Evolutionary conservation across 2,888 invertebrate species (phyloP).

Genomic region (Cynaeus angustus): DNA sequence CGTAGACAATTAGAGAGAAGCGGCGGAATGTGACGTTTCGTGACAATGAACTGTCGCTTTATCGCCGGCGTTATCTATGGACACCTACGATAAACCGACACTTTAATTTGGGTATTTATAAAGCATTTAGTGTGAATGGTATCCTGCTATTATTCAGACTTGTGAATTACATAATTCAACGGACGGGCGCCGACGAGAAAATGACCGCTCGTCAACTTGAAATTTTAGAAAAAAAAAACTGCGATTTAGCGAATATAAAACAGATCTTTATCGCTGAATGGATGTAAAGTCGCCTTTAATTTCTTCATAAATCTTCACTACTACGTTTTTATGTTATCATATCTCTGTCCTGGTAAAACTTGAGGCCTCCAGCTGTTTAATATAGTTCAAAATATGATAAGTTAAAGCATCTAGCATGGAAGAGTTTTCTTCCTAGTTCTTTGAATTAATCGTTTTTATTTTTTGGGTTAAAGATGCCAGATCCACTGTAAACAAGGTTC

Average conservation of each 20-base stretch:
- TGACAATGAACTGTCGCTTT: constrained; percentile 60
- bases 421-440: too few relatives aligned
- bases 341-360: too few relatives aligned
- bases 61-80: constrained; percentile 57
- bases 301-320: too few relatives aligned
- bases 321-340: too few relatives aligned
- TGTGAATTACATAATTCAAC: constrained; percentile 47
- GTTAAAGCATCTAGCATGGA: too few relatives aligned
- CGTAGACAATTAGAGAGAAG: constrained; percentile 57
- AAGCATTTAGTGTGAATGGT: constrained; percentile 59
- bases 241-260: not conserved
- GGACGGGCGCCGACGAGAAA: constrained; percentile 37
- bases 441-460: too few relatives aligned
- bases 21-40: constrained; percentile 60
- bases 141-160: constrained; percentile 57
- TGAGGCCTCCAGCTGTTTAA: too few relatives aligned
- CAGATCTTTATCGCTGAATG: too few relatives aligned
- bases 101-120: constrained; percentile 62
- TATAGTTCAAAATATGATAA: too few relatives aligned
- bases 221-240: not conserved
- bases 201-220: constrained; percentile 9
- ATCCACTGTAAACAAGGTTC: too few relatives aligned
- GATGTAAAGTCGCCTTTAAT: too few relatives aligned
- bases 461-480: too few relatives aligned
- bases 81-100: constrained; percentile 59